Conservation (phyloP, 2,797 vertebrate species). For the Tapera naevia region DNA sequence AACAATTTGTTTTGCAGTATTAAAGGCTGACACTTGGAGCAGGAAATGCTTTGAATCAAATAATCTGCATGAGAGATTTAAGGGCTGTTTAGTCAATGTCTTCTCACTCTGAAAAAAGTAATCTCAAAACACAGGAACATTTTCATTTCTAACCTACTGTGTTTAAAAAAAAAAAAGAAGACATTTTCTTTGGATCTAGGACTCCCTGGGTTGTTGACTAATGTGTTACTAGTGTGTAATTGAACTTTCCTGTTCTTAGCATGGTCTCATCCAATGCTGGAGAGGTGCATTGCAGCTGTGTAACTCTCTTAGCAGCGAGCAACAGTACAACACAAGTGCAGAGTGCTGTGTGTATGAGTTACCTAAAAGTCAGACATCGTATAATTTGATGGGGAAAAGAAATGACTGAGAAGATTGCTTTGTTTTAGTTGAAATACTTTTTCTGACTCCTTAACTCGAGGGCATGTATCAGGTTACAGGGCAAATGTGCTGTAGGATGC, state of each 20-base stretch:
- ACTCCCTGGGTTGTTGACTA: background rate
- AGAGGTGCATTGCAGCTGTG: background rate
- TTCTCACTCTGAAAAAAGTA: background rate
- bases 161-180: background rate
- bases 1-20: background rate
- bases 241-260: background rate
- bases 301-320: background rate
- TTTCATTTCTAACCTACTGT: background rate
- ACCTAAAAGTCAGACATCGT: background rate
- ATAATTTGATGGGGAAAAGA: background rate
- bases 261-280: background rate
- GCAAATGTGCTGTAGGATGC: background rate
- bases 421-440: background rate
- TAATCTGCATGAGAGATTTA: background rate
- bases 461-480: background rate
- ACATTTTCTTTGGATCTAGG: background rate
- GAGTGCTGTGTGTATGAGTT: background rate
- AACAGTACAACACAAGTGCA: background rate
- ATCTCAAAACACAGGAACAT: fast-evolving
- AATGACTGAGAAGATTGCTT: background rate
- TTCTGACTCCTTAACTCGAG: background rate
- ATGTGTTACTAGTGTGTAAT: background rate
- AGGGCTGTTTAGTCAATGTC: background rate
- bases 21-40: background rate
- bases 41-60: background rate